Evolutionary conservation across 2,888 invertebrate species (phyloP), one percentile per base, ranked within the genome.

Genomic region (Ctena decussata): DNA sequence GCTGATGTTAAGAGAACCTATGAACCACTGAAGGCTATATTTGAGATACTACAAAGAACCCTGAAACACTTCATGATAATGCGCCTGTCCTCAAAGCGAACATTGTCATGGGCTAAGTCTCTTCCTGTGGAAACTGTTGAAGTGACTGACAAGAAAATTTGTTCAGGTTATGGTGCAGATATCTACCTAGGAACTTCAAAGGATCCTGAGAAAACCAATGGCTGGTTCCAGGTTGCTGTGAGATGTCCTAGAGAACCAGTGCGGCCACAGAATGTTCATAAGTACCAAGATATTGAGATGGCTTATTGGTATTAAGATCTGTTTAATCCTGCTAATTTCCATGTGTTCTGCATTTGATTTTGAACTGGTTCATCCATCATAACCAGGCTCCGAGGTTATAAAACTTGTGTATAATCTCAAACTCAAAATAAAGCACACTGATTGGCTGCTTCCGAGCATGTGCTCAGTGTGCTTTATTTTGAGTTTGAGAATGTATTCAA

Each of bases 221-320:
- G 57, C 24, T 77, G 41, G 8, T n/a, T n/a, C n/a, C 76, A 72
- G 32, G 87, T 88, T 8, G 82, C 83, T 60, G 78, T 89, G 24
- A 78, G 82, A 71, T 82, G 69, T 44, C 71, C 49, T 70, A 87
- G 44, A 60, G 85, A 73, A 77, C 83, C 69, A 60, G 84, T 49
- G n/a, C 81, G 57, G 30, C 75, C 72, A 70, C 65, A 86, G 8
- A 91, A 82, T 65, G 86, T 92, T 24, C 77, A 80, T 27, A 82
- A 89, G 46, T 86, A 88, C 39, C 82, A 88, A 11, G 74, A 74
- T 71, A 88, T 89, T 41, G 90, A 92, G 71, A 85, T 83, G 57
- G 90, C 91, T 15, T 92, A 92, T 80, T 90, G 89, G 93, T 92
- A 85, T n/a, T n/a, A n/a, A n/a, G n/a, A n/a, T n/a, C n/a, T n/a